Base-by-base conservation (phyloP, 2,113 vertebrate genomes). In the Atractosteus spatula region DNA sequence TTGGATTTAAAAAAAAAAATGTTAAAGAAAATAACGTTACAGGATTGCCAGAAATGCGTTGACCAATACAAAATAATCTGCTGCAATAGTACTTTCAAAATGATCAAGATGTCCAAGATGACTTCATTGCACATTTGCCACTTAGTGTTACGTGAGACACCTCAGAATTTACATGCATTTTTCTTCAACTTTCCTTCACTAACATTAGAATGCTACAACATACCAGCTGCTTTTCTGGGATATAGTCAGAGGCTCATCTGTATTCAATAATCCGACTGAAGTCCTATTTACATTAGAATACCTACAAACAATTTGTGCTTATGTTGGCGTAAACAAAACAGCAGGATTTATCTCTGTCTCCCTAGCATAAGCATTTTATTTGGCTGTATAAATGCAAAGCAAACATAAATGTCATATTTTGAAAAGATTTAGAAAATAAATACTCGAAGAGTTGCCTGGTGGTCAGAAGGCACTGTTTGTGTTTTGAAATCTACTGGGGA, bases 331-430 rank as follows among this genome's bases (percentile, higher is more conserved):
- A 69, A 69, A 69, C 67, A 69, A 69, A 69, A 69, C 67, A 55
- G 67, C 67, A 41, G 41, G n/a, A 13, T 68, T 69, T 69, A 56
- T 69, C 55, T 41, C 67, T 8, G 55, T 17, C 47, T 69, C 14
- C 51, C 67, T 41, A 42, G 67, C 67, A 69, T 55, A 51, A 41
- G 54, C 42, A 69, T 69, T n/a, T 69, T 69, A 41, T 56, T 69
- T 51, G 16, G 42, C 8, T 41, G 67, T 69, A 69, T 13, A 55
- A 56, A 55, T 69, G 67, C 67, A 69, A 54, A 69, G 55, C 44
- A 69, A 69, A 69, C 67, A 69, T 69, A 69, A 69, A 69, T 54
- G 55, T 62, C 66, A 61, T 41, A 68, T 66, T 72, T 72, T 65
- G 71, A 73, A 73, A 73, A 54, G 54, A 45, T 47, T 54, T 29